These are phyloP conservation scores for Lasioglossum pauxillum DNA, from an alignment of 2,888 invertebrate species.

Conservation along the genomic window DNA sequence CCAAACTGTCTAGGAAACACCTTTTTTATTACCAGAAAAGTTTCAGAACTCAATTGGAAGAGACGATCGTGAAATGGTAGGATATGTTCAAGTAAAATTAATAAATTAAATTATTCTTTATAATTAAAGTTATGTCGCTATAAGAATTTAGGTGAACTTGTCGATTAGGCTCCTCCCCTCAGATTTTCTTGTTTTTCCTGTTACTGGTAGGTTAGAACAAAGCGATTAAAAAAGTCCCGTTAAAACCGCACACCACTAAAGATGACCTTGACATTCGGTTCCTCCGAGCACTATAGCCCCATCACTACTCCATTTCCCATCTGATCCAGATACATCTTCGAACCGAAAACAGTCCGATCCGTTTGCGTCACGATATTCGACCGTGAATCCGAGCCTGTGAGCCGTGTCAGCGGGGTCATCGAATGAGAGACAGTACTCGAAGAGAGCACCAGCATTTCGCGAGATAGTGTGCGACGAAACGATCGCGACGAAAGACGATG, in stretches of 20 bases:
- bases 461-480: conserved; percentile 39
- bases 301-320: neutral
- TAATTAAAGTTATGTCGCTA: neutral
- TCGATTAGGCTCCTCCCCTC: no score
- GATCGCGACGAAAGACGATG: conserved; percentile 46
- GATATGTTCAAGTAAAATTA: neutral
- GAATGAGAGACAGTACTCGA: conserved; percentile 5
- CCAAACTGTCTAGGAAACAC: neutral
- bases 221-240: no score
- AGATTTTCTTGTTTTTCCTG: no score
- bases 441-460: neutral
- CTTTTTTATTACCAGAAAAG: neutral
- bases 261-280: neutral
- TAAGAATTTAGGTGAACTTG: neutral
- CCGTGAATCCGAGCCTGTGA: conserved; percentile 46
- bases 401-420: conserved; percentile 61
- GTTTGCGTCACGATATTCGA: conserved; percentile 28
- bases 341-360: neutral
- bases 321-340: neutral
- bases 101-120: neutral
- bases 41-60: neutral
- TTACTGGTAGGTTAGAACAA: no score
- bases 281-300: neutral
- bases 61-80: neutral
- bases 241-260: neutral